Conservation (phyloP, 2,888 invertebrate genomes). For the Sesia apiformis region DNA sequence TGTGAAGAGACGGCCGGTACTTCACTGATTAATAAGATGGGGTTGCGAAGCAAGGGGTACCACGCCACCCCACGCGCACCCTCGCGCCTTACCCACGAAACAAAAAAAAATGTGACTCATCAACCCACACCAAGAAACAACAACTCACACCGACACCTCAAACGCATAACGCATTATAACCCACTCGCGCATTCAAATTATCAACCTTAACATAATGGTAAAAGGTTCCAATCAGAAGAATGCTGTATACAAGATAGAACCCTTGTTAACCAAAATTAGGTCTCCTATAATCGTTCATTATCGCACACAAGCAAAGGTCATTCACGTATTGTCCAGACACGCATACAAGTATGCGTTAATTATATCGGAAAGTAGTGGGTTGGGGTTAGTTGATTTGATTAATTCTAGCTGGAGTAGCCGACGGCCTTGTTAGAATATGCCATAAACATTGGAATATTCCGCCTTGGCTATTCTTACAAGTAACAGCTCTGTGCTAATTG, state of each 20-base stretch:
- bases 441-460: constrained; percentile 65
- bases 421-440: constrained; percentile 59
- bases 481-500: constrained; percentile 38
- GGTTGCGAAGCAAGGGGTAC: constrained; percentile 69
- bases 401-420: constrained; percentile 65
- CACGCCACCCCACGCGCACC: constrained; percentile 61
- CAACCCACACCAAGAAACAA: constrained; percentile 66
- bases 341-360: constrained; percentile 68
- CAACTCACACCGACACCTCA: constrained; percentile 35
- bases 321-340: constrained; percentile 60
- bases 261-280: constrained; percentile 50
- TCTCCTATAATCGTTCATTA: constrained; percentile 73
- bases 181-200: constrained; percentile 36
- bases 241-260: constrained; percentile 27
- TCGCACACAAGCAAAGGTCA: constrained; percentile 56
- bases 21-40: constrained; percentile 75
- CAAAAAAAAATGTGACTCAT: constrained; percentile 77
- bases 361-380: constrained; percentile 74
- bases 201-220: constrained; percentile 45
- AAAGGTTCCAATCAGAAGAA: constrained; percentile 38
- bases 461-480: constrained; percentile 33
- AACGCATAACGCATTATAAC: constrained; percentile 36
- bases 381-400: constrained; percentile 74
- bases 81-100: constrained; percentile 73
- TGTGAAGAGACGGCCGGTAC: constrained; percentile 71